Conservation (phyloP, 1,140 invertebrate genomes). For the Amphibalanus amphitrite region DNA sequence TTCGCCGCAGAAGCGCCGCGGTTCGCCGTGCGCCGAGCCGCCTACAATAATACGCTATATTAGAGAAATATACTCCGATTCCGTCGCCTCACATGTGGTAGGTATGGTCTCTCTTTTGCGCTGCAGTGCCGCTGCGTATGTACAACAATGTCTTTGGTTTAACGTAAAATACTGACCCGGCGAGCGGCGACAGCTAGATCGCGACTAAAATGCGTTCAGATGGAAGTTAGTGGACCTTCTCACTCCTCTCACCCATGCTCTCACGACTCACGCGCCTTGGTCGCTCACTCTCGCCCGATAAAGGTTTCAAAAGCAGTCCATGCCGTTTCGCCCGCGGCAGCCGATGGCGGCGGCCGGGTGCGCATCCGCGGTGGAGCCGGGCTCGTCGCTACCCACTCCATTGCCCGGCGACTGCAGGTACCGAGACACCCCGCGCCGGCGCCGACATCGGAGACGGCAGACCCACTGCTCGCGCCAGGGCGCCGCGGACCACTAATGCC, state of each 20-base stretch:
- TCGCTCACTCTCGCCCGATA: not conserved
- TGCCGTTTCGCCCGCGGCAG: not conserved
- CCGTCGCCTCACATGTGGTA: not conserved
- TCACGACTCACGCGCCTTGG: not conserved
- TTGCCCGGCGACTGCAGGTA: too few relatives aligned
- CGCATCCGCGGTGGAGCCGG: too few relatives aligned
- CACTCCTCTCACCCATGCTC: not conserved
- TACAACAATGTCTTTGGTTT: not conserved
- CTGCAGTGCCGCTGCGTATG: not conserved
- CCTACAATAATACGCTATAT: not conserved
- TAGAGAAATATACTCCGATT: not conserved
- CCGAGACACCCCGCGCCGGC: too few relatives aligned
- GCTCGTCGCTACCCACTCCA: too few relatives aligned
- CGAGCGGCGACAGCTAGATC: not conserved
- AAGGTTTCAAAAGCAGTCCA: not conserved
- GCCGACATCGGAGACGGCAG: too few relatives aligned
- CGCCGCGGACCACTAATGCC: too few relatives aligned
- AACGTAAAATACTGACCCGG: not conserved
- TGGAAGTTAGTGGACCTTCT: not conserved
- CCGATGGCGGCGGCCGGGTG: too few relatives aligned
- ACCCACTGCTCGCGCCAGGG: too few relatives aligned
- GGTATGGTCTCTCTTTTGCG: not conserved
- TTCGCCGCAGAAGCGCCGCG: too few relatives aligned
- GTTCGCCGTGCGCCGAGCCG: too few relatives aligned
- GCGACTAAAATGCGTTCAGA: not conserved